phyloP scores from a whole-genome alignment of 2,113 vertebrate species.

The Hippocampus comes region DNA sequence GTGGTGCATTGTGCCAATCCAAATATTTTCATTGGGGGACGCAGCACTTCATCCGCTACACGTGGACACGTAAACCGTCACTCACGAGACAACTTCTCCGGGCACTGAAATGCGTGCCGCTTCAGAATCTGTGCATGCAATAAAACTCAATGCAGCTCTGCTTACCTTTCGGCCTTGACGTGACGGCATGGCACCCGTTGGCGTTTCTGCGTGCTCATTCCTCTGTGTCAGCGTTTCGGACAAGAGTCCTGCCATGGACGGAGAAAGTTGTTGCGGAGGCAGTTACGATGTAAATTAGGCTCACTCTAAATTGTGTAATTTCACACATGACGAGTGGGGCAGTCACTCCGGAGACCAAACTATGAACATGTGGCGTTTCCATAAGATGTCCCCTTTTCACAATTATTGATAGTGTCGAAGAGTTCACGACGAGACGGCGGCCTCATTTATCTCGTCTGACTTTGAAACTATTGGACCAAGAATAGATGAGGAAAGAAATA shows the following conservation, averaged over 20 bases:
- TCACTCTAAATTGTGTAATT: background rate
- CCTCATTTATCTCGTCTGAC: background rate
- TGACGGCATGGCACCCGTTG: too few relatives aligned
- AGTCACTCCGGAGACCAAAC: background rate
- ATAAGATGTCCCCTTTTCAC: background rate
- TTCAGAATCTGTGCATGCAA: background rate
- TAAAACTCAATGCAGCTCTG: too few relatives aligned
- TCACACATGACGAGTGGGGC: too few relatives aligned
- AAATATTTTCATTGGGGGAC: background rate
- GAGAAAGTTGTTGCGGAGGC: too few relatives aligned
- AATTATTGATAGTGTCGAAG: background rate
- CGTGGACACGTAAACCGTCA: too few relatives aligned
- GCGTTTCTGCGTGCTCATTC: too few relatives aligned
- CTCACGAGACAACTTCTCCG: too few relatives aligned
- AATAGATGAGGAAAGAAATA: conserved; percentile 14
- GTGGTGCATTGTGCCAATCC: background rate
- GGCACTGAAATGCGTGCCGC: too few relatives aligned
- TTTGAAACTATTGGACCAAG: conserved; percentile 2
- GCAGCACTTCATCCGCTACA: background rate
- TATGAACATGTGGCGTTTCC: background rate
- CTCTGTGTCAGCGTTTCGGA: too few relatives aligned
- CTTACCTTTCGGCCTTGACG: too few relatives aligned
- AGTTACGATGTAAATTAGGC: too few relatives aligned
- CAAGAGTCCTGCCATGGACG: too few relatives aligned
- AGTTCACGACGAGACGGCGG: background rate